Conservation (phyloP, 2,113 vertebrate species). For the Sitta europaea region DNA sequence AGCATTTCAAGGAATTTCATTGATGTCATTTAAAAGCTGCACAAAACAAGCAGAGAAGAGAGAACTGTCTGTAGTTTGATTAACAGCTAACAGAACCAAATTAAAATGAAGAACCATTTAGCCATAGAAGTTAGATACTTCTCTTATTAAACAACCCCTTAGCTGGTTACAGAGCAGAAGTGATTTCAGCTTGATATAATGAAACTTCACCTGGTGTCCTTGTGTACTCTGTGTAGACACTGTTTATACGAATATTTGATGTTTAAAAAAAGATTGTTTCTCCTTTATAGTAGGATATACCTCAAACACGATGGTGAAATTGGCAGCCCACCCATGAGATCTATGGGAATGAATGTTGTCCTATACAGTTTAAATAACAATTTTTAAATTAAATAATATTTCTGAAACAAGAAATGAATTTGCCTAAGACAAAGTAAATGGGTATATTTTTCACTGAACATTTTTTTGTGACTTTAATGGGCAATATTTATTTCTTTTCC, state of each 20-base stretch:
- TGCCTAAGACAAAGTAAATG: neutral
- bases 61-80: neutral
- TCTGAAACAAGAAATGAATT: slow-evolving; percentile 3
- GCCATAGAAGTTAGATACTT: neutral
- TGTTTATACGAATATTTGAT: neutral
- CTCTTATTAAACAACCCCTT: neutral
- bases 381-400: neutral
- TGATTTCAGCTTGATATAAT: neutral
- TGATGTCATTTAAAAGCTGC: neutral
- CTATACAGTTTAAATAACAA: slow-evolving; percentile 1
- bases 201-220: neutral
- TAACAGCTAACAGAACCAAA: neutral
- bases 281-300: neutral
- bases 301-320: neutral
- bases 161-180: neutral
- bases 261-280: neutral
- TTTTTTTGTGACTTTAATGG: neutral
- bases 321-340: neutral
- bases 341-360: neutral
- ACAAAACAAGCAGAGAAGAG: neutral
- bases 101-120: neutral
- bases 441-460: neutral
- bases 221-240: neutral
- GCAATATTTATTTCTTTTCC: neutral
- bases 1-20: neutral